Evolutionary conservation across 1,140 invertebrate genomes (phyloP), one percentile per base, ranked within the genome.

Genomic region (Panonychus citri): DNA sequence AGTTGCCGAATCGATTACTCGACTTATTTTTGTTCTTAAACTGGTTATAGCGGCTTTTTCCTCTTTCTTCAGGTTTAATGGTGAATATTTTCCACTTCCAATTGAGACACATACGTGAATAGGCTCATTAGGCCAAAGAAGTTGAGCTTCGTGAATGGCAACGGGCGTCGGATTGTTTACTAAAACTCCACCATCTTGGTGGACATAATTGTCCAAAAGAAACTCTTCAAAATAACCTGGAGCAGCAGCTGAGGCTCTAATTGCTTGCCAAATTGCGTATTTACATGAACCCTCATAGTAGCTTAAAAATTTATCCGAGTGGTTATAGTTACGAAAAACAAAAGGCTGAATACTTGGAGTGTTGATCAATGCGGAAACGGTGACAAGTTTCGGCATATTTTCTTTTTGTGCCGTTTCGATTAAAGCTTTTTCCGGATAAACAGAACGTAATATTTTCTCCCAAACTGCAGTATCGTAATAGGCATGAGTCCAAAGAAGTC

Each of bases 221-320:
- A 82, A 87, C 66, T 90, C 85, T 66, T 85, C 79, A 71, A 90
- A 94, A 71, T 90, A 90, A 0, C 83, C 84, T 2, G 89, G 89
- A 21, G 89, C 89, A 51, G 89, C 87, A 42, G 86, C 83, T 10
- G 86, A 90, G 12, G 87, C 88, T 65, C 87, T 71, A 3, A 88
- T 79, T 13, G 85, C 83, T 73, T 93, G 80, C 85, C 88, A 95
- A 17, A 90, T 66, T 62, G 73, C 70, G 60, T 83, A 76, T 49
- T 77, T 75, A 60, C 76, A 76, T 26, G 76, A 80, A 30, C 90
- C 89, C 50, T 76, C 75, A 66, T 89, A 91, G 57, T 81, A 79
- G 53, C 81, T 81, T 12, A 51, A 40, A n/a, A 48, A 46, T 56
- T 81, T 77, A 5, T 79, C 73, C 13, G 85, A 83, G 56, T 82